Percentiles rank a stretch among this genome's conserved stretches.
Evolutionary conservation across 2,113 vertebrate genomes (phyloP).

Genomic region (Macrotis lagotis): DNA sequence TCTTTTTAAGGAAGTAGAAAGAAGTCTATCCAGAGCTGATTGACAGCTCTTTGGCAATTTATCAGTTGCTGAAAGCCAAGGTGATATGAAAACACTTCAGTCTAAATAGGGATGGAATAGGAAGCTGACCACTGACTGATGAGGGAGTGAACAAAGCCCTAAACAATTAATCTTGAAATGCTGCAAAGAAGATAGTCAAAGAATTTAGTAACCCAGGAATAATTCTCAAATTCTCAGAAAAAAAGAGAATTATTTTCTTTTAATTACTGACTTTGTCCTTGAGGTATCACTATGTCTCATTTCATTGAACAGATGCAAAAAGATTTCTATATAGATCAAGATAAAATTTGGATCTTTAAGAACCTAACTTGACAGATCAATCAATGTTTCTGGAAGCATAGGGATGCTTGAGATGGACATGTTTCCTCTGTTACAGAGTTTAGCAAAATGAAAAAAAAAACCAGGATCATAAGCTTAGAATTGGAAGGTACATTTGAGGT

Average conservation of each 20-base stretch:
- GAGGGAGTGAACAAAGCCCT: background rate
- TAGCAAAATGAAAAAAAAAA: background rate
- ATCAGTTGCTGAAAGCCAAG: slow-evolving; percentile 45
- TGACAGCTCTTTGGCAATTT: slow-evolving; percentile 20
- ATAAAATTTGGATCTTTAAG: background rate
- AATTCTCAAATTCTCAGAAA: background rate
- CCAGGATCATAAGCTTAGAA: background rate
- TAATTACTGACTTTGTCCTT: slow-evolving; percentile 3
- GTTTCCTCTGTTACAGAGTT: background rate
- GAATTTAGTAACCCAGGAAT: background rate
- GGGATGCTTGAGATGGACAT: background rate
- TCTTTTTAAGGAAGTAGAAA: slow-evolving; percentile 8
- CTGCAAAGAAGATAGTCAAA: background rate
- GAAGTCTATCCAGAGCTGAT: background rate
- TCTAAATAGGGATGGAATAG: background rate
- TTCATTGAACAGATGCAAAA: background rate
- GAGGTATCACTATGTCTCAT: background rate
- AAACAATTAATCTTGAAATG: background rate
- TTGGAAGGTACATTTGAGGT: background rate
- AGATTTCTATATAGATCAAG: background rate
- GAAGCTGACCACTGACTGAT: background rate
- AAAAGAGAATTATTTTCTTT: slow-evolving; percentile 12
- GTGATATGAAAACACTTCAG: slow-evolving; percentile 23
- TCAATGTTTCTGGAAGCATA: background rate
- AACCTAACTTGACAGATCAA: background rate